Evolutionary conservation across 2,113 vertebrate genomes (phyloP), one percentile per base, ranked within the genome.

Genomic region (Rhinogobius similis): DNA sequence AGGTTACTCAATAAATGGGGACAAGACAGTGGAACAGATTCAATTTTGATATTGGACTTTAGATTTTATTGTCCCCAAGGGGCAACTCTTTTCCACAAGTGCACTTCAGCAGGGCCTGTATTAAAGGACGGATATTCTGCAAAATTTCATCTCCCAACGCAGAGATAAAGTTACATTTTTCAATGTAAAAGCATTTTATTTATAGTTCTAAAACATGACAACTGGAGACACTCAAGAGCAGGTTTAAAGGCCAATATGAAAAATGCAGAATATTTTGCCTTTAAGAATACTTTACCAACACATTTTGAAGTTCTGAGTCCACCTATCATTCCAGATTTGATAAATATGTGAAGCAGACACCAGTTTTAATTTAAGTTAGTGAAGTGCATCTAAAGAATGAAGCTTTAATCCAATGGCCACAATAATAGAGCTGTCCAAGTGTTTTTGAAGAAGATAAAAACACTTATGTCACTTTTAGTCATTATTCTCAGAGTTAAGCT

Each of bases 381-480:
- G 13, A 58, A 58, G 24, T 56, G 24, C 53, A n/a, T 23, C n/a
- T 52, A 52, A 52, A 52, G n/a, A 21, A 55, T 24, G 26, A 55
- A 55, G 21, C 52, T 58, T 58, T 16, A 29, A 58, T 29, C 26
- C 13, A 55, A 26, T 24, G 1, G 26, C 2, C 24, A 29, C 14
- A 18, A 29, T 58, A 29, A 29, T n/a, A 61, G 29, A 61, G 29
- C 9, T 16, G 9, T 7, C 58, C 29, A 61, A 32, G 56, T 32
- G 56, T 36, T 32, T 59, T 36, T 59, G 56, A 59, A 59, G 26
- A 29, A 10, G 26, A 59, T 32, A 59, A 59, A 50, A 29, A 58
- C 13, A 26, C 26, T 58, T 58, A 50, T 21, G 55, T 58, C 55
- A 58, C 55, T 29, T 29, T 58, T 18, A 58, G 29, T 16, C 24